These are phyloP conservation scores for Myrmophylax atrothorax DNA, from an alignment of 2,113 vertebrate genomes.

Conservation along the genomic window DNA sequence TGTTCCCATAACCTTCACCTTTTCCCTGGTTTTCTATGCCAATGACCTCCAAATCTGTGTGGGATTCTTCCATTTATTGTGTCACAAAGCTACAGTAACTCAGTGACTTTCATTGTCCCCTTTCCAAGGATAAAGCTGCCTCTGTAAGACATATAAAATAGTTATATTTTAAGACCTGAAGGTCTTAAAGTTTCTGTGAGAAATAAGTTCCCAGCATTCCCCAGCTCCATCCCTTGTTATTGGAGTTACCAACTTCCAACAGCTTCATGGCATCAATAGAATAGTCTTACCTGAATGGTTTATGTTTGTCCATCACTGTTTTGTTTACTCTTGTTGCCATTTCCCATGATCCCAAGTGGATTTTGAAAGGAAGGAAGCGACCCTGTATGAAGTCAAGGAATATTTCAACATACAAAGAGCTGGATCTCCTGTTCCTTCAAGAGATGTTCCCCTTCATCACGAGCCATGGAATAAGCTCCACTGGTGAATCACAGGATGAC, in stretches of 20 bases:
- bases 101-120: neutral
- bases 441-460: neutral
- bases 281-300: neutral
- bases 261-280: neutral
- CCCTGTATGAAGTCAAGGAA: neutral
- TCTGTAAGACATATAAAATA: neutral
- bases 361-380: neutral
- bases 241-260: rapidly evolving
- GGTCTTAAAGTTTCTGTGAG: neutral
- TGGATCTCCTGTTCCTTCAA: neutral
- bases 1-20: neutral
- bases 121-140: neutral
- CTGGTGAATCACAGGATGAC: neutral
- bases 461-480: neutral
- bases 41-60: rapidly evolving
- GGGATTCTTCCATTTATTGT: neutral
- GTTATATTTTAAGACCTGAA: neutral
- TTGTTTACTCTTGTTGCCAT: neutral
- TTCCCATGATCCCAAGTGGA: rapidly evolving
- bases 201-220: neutral
- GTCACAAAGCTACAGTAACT: neutral
- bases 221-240: neutral
- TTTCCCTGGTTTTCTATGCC: neutral
- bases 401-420: neutral
- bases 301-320: neutral